A percentile compares a stretch with the other conserved stretches of the same genome.
Evolutionary conservation across 2,888 invertebrate species (phyloP).

Genomic region (Diaphora mendica): DNA sequence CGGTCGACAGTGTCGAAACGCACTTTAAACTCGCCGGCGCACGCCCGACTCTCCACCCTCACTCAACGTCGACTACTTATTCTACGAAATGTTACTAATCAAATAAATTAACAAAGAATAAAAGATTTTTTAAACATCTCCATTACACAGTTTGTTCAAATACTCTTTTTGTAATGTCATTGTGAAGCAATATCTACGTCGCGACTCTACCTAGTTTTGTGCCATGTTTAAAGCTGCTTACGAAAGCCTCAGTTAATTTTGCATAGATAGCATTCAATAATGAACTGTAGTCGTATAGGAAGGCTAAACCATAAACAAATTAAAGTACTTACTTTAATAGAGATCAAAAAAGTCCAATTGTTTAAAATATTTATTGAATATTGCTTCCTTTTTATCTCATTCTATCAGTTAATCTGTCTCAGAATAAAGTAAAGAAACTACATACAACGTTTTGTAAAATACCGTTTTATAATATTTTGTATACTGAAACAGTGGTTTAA

Average conservation of each 20-base stretch:
- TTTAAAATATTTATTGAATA: background rate
- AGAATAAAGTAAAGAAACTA: background rate
- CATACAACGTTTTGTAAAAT: background rate
- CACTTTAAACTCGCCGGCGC: slow-evolving; percentile 74
- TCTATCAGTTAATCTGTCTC: background rate
- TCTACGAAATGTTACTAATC: background rate
- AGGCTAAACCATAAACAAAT: background rate
- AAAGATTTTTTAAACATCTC: background rate
- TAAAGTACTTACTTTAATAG: background rate
- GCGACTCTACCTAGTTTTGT: slow-evolving; percentile 29
- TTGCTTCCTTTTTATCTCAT: background rate
- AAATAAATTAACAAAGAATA: background rate
- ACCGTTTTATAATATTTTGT: slow-evolving; percentile 29
- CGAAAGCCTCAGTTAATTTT: slow-evolving; percentile 62
- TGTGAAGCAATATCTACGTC: slow-evolving; percentile 34
- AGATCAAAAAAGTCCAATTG: background rate
- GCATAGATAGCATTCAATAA: slow-evolving; percentile 51
- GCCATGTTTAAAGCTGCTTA: slow-evolving; percentile 51
- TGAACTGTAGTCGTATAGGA: slow-evolving; percentile 51
- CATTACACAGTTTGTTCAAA: slow-evolving; percentile 4
- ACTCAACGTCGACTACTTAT: slow-evolving; percentile 31
- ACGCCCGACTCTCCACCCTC: slow-evolving; percentile 71
- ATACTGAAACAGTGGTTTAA: slow-evolving; percentile 50
- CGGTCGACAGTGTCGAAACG: slow-evolving; percentile 80
- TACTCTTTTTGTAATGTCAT: slow-evolving; percentile 22